A percentile compares a stretch with the other conserved stretches of the same genome.
Conservation (phyloP, 1,140 invertebrate genomes). For the Thaumetopoea pityocampa region DNA sequence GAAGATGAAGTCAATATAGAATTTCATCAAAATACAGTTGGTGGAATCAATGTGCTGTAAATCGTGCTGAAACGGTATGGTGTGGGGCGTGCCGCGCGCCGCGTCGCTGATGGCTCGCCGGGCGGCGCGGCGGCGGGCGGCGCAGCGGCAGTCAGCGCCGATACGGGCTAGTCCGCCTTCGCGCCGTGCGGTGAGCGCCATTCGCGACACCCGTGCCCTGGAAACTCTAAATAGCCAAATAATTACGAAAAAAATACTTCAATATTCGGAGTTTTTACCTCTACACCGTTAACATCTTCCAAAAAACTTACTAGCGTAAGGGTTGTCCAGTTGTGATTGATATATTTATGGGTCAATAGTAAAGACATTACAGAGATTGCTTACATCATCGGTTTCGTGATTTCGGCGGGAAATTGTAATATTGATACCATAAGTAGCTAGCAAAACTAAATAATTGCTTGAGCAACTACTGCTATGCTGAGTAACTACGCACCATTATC, state of each 20-base stretch:
- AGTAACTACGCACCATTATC: too few species aligned
- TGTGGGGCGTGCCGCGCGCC: slow-evolving; percentile 31
- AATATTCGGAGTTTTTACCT: slow-evolving; percentile 2
- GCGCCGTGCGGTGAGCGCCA: slow-evolving; percentile 36
- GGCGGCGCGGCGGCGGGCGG: slow-evolving; percentile 37
- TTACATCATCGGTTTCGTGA: slow-evolving; percentile 53
- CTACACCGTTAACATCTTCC: background rate
- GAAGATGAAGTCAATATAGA: too few species aligned
- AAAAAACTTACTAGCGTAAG: slow-evolving; percentile 4
- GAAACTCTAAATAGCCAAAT: slow-evolving; percentile 43
- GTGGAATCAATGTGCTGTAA: slow-evolving; percentile 34
- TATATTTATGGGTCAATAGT: slow-evolving; percentile 58
- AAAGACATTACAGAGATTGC: slow-evolving; percentile 47
- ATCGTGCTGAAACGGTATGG: slow-evolving; percentile 25
- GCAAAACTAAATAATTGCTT: too few species aligned
- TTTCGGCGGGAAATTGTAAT: slow-evolving; percentile 61
- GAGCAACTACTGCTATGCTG: too few species aligned
- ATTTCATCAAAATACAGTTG: slow-evolving; percentile 22
- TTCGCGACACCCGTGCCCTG: slow-evolving; percentile 40
- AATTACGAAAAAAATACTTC: slow-evolving; percentile 24
- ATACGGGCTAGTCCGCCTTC: slow-evolving; percentile 61
- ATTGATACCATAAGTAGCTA: background rate
- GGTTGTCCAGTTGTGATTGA: slow-evolving; percentile 22
- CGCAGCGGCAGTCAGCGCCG: slow-evolving; percentile 64
- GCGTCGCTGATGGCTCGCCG: slow-evolving; percentile 19